Percentiles rank a stretch among this genome's conserved stretches.
Evolutionary conservation across 2,888 invertebrate species (phyloP).

Genomic region (Biston betularia): DNA sequence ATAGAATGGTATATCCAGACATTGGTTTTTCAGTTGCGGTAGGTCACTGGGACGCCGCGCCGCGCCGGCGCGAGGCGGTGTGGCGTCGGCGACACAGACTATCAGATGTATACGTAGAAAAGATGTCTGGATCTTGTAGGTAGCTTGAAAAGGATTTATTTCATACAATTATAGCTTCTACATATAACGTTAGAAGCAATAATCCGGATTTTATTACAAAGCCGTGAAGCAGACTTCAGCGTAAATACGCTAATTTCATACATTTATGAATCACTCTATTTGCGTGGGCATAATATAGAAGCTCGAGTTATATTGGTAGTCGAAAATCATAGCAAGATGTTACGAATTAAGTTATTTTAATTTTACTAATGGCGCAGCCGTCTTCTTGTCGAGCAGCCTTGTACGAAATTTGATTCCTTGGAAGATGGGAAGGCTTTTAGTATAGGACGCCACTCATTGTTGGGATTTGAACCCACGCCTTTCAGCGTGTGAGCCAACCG

Average conservation of each 20-base stretch:
- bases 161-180: neutral
- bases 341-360: no score
- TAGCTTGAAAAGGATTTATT: conserved; percentile 9
- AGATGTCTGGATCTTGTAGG: neutral
- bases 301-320: neutral
- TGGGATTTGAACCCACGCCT: no score
- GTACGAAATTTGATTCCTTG: no score
- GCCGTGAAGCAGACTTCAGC: neutral
- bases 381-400: no score
- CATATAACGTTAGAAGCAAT: conserved; percentile 1
- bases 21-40: conserved; percentile 21
- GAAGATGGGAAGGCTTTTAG: no score
- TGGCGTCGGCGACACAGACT: conserved; percentile 1
- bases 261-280: conserved; percentile 4
- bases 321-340: neutral
- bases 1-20: conserved; percentile 8
- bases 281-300: conserved; percentile 3
- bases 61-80: no score
- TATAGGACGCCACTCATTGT: no score
- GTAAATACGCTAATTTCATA: neutral
- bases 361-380: no score
- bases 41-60: conserved; percentile 20
- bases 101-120: conserved; percentile 17
- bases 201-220: conserved; percentile 9
- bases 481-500: no score